phyloP scores from a whole-genome alignment of 1,140 invertebrate species.

The Drosophila varians region DNA sequence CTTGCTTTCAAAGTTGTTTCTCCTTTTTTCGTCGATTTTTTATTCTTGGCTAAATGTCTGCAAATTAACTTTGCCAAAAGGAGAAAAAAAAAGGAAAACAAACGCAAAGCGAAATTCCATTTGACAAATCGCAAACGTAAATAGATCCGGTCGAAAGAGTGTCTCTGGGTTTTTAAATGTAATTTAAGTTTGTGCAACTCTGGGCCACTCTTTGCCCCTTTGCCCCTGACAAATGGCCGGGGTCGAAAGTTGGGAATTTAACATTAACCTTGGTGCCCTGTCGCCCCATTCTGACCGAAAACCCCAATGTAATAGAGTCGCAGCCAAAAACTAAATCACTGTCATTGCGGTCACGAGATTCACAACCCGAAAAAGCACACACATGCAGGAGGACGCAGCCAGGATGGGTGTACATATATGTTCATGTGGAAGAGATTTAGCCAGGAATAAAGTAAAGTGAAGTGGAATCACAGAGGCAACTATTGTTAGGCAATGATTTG shows the following conservation, averaged over 20 bases:
- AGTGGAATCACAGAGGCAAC: constrained; percentile 54
- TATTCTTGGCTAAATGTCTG: constrained; percentile 40
- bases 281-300: constrained; percentile 15
- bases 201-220: not conserved
- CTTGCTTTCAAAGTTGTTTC: constrained; percentile 30
- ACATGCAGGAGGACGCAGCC: constrained; percentile 1
- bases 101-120: constrained; percentile 40
- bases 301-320: constrained; percentile 65
- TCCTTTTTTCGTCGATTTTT: constrained; percentile 6
- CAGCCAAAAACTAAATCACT: constrained; percentile 80
- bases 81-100: not conserved
- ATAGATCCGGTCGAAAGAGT: constrained; percentile 33
- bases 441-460: constrained; percentile 11
- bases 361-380: constrained; percentile 40
- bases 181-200: constrained; percentile 61
- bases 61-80: constrained; percentile 61
- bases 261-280: constrained; percentile 56
- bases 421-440: not conserved
- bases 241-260: constrained; percentile 49
- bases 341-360: constrained; percentile 73
- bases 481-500: constrained; percentile 82
- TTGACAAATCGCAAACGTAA: constrained; percentile 61
- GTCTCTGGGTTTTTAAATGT: constrained; percentile 51
- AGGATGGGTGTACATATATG: not conserved
- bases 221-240: constrained; percentile 54